These are phyloP conservation scores for Globodera rostochiensis DNA, from an alignment of 1,140 invertebrate species.

Conservation along the genomic window DNA sequence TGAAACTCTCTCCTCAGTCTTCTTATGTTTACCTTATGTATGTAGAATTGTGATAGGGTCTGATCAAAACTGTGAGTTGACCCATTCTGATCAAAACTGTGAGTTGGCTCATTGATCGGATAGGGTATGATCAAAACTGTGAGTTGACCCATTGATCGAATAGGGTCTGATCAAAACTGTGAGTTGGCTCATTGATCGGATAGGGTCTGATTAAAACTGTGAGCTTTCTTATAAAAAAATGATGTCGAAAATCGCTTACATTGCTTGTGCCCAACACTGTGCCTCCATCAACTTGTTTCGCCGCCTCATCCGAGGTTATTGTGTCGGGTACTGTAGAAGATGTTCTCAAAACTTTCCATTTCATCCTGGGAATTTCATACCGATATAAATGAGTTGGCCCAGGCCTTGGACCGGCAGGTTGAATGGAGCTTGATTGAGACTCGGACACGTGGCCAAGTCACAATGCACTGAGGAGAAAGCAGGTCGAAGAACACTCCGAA, in stretches of 20 bases:
- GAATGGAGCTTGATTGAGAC: not conserved
- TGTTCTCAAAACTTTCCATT: not conserved
- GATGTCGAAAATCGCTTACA: not conserved
- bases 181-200: too few species aligned
- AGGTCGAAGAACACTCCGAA: not conserved
- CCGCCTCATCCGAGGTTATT: not conserved
- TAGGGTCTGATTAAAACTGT: not conserved
- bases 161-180: too few species aligned
- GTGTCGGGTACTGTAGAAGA: conserved; percentile 3
- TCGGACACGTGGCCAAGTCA: not conserved
- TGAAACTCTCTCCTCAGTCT: too few species aligned
- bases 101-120: too few species aligned
- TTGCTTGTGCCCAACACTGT: conserved; percentile 3
- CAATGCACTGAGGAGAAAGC: conserved; percentile 6
- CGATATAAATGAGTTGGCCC: conserved; percentile 1
- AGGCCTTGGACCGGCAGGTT: not conserved
- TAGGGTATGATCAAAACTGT: too few species aligned
- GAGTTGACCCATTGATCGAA: too few species aligned
- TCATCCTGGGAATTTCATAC: not conserved
- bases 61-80: too few species aligned
- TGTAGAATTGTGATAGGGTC: too few species aligned
- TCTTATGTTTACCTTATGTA: too few species aligned
- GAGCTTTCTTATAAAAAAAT: not conserved
- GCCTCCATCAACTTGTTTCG: not conserved
- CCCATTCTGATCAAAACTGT: too few species aligned